Evolutionary conservation across 2,888 invertebrate genomes (phyloP), one percentile per base, ranked within the genome.

Genomic region (Willowsia nigromaculata): DNA sequence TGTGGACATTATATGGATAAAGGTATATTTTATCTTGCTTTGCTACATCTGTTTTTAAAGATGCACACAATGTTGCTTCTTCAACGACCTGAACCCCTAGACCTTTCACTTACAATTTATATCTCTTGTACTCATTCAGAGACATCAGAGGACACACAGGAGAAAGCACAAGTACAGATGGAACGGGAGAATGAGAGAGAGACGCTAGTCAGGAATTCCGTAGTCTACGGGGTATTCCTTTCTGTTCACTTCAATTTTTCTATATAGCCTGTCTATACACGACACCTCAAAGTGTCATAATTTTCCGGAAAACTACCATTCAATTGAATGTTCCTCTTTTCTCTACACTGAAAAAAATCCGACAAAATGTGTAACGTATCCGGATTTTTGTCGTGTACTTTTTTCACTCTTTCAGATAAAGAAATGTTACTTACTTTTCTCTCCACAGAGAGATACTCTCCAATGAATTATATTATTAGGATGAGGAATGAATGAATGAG

Each of bases 251-350:
- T 74, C 74, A 88, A 50, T 82, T 76, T 74, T 78, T 81, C 40
- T 74, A 47, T 84, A 84, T 40, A 37, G 74, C 50, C 47, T 80
- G 13, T 87, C 80, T 53, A 62, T 53, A 27, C 47, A 84, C 56
- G 89, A 81, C 89, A 89, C 89, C 89, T 85, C 74, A 84, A 89
- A 85, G 85, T 89, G 89, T 89, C 89, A 89, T 89, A 89, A 89
- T 89, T 89, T 89, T 89, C 85, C 89, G 85, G 89, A 89, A 89
- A 89, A 71, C 37, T 89, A 89, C 81, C 85, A 85, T 85, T 89
- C 89, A 89, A 89, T 89, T 89, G 85, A 85, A 89, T 85, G 85
- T 65, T 82, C 37, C 33, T 65, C 37, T 76, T 18, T 53, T 22
- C 27, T 27, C 27, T 22, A 37, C 22, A 11, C 9, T 43, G 4